A percentile compares a stretch with the other conserved stretches of the same genome.
Evolutionary conservation across 1,140 invertebrate genomes (phyloP).

Genomic region (Rhizoglyphus robini): DNA sequence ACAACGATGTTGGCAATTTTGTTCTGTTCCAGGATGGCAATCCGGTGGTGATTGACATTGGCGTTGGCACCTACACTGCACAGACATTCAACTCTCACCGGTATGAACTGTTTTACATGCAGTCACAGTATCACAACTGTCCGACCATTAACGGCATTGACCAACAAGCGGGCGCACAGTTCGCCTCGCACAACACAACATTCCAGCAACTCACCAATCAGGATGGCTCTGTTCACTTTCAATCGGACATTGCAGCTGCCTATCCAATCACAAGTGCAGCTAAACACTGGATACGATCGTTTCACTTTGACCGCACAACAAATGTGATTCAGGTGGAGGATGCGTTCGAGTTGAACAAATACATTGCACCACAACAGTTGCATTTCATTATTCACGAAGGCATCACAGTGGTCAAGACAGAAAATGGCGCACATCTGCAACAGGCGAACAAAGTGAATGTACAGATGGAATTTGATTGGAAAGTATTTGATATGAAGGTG

Average conservation of each 20-base stretch:
- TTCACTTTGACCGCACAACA: neutral
- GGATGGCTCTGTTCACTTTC: neutral
- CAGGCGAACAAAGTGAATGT: neutral
- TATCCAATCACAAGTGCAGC: neutral
- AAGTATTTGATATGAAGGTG: neutral
- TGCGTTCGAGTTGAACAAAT: neutral
- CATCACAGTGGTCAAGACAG: neutral
- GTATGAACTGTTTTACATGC: no score
- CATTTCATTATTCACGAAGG: neutral
- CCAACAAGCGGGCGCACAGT: neutral
- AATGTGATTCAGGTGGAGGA: neutral
- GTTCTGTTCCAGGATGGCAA: neutral
- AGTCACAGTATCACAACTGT: no score
- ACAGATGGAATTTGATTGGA: neutral
- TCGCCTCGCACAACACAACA: neutral
- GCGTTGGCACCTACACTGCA: no score
- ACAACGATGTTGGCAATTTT: no score
- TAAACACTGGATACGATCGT: neutral
- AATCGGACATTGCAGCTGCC: neutral
- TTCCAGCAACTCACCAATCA: neutral
- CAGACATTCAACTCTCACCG: neutral
- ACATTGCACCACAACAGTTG: neutral
- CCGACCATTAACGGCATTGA: conserved; percentile 7
- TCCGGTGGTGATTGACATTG: no score
- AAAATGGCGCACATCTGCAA: neutral